These are phyloP conservation scores for Spodoptera littoralis DNA, from an alignment of 2,888 invertebrate species.

Conservation along the genomic window DNA sequence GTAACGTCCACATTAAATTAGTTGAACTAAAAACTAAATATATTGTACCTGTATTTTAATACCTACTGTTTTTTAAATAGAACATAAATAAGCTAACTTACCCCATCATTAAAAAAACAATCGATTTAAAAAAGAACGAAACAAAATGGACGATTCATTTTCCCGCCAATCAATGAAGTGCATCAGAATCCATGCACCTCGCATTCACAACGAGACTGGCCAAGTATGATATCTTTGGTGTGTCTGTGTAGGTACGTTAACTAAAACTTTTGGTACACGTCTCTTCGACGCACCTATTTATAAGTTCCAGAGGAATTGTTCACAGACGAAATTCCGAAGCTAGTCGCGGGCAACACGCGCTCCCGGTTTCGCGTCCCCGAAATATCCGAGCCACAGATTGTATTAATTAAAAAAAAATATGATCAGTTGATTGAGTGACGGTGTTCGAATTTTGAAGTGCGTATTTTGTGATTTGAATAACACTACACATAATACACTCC, in stretches of 20 bases:
- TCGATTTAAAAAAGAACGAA: conserved; percentile 6
- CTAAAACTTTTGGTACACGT: conserved; percentile 67
- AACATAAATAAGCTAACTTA: conserved; percentile 4
- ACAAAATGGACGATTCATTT: conserved; percentile 14
- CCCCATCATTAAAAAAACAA: conserved; percentile 3
- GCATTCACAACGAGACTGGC: conserved; percentile 36
- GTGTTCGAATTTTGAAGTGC: conserved; percentile 71
- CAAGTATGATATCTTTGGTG: conserved; percentile 1
- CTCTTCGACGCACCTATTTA: conserved; percentile 82
- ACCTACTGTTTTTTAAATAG: neutral
- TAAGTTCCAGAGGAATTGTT: conserved; percentile 88
- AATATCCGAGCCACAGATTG: conserved; percentile 47
- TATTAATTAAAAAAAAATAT: conserved; percentile 62
- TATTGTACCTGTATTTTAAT: too few relatives aligned
- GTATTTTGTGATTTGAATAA: conserved; percentile 64
- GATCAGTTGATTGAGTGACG: conserved; percentile 67
- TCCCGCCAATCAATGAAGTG: conserved; percentile 32
- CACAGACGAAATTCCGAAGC: conserved; percentile 80
- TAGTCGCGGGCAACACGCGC: conserved; percentile 80
- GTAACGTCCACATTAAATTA: too few relatives aligned
- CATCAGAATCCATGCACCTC: conserved; percentile 29
- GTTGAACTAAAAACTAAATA: too few relatives aligned
- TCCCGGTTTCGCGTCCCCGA: conserved; percentile 69
- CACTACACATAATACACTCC: conserved; percentile 64
- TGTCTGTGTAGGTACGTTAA: conserved; percentile 48